These are phyloP conservation scores for Aphelinus certus DNA, from an alignment of 1,140 invertebrate genomes.

Conservation along the genomic window DNA sequence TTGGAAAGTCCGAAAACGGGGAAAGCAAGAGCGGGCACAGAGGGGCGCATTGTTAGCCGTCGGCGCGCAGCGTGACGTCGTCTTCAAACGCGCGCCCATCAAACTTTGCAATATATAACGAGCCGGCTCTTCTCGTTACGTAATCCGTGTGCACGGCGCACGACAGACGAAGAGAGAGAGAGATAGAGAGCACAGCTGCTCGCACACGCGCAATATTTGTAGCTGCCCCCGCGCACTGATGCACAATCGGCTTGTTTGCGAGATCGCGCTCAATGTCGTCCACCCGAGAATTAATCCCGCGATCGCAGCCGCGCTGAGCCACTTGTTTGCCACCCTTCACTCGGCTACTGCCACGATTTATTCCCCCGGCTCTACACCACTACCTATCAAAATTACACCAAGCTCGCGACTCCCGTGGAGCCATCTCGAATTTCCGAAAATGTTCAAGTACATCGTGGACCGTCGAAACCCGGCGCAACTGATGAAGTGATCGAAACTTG, in stretches of 20 bases:
- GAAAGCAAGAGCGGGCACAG: neutral
- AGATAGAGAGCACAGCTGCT: too few relatives aligned
- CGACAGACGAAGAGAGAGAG: too few relatives aligned
- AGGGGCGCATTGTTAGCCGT: neutral
- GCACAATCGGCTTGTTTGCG: conserved; percentile 5
- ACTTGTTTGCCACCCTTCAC: conserved; percentile 13
- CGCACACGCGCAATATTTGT: neutral
- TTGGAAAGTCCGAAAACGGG: neutral
- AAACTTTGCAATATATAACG: conserved; percentile 39
- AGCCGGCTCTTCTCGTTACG: neutral
- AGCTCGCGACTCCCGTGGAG: too few relatives aligned
- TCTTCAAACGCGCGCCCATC: conserved; percentile 34
- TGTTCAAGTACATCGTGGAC: too few relatives aligned
- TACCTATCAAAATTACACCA: too few relatives aligned
- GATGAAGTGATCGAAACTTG: too few relatives aligned
- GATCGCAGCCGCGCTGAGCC: conserved; percentile 20
- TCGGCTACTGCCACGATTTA: neutral
- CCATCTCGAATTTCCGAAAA: too few relatives aligned
- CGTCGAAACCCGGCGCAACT: too few relatives aligned
- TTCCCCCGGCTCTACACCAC: too few relatives aligned
- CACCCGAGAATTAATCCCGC: too few relatives aligned
- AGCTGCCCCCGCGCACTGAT: neutral
- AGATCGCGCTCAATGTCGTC: neutral
- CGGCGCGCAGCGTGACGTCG: neutral
- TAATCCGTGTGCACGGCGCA: too few relatives aligned